phyloP scores from a whole-genome alignment of 2,797 vertebrate genomes.

The Hippopotamyrus pictus region DNA sequence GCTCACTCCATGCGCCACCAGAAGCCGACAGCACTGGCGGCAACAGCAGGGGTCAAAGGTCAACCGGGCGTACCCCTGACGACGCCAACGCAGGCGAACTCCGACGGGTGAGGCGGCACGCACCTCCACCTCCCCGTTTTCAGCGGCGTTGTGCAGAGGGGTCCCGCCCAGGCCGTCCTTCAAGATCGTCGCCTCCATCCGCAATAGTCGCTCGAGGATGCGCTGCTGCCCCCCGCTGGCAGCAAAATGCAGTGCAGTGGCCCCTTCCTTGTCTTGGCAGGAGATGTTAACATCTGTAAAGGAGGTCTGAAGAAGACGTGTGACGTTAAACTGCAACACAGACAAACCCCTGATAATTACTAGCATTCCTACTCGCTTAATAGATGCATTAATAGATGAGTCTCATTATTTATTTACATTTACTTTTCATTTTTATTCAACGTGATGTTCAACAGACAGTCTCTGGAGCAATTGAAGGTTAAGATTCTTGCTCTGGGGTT shows the following conservation, averaged over 20 bases:
- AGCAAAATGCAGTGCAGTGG: conserved; percentile 70
- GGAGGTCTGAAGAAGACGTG: conserved; percentile 15
- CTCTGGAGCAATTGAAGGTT: neutral
- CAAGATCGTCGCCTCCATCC: conserved; percentile 64
- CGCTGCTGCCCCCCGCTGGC: conserved; percentile 70
- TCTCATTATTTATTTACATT: neutral
- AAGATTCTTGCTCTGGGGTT: neutral
- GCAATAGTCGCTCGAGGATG: conserved; percentile 70
- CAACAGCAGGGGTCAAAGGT: neutral
- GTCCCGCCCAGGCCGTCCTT: conserved; percentile 65
- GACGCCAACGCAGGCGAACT: neutral
- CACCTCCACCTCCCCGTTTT: conserved; percentile 71
- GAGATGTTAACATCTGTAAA: conserved; percentile 62
- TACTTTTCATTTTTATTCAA: neutral
- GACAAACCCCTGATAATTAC: neutral
- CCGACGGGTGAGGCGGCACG: neutral
- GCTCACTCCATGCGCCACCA: conserved; percentile 44
- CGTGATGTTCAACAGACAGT: neutral
- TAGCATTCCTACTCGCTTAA: neutral
- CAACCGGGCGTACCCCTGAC: neutral
- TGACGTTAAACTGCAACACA: neutral
- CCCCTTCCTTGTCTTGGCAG: conserved; percentile 60
- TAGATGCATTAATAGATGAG: neutral
- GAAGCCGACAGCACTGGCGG: conserved; percentile 49
- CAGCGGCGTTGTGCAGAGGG: conserved; percentile 64